Base-by-base conservation (phyloP, 2,888 invertebrate species). In the Teinopalpus imperialis region DNA sequence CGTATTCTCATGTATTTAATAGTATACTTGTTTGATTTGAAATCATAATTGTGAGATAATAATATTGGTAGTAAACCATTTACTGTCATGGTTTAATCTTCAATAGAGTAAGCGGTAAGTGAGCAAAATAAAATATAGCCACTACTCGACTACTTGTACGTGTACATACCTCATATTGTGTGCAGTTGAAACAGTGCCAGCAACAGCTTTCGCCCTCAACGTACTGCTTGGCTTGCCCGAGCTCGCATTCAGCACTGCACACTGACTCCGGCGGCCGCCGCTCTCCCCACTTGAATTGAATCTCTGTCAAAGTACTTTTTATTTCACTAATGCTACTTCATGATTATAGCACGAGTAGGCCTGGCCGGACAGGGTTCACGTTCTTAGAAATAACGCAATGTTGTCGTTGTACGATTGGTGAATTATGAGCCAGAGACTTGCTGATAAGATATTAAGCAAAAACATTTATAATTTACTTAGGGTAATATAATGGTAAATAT, bases 181-280 rank as follows among this genome's bases (percentile, higher is more conserved):
- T 83, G 63, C 98, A 85, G 69, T 85, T 85, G 68, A 83, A 94
- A 81, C 97, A 97, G 74, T 96, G 96, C 97, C 97, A 97, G 76
- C 97, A 97, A 78, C 97, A 97, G 74, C 94, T 95, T 79, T 97
- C 97, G 0, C 97, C 97, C 74, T 97, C 97, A 31, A 97, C 94
- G 79, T 96, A 96, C 76, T 95, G 95, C 87, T 96, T 97, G 49
- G 97, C 97, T 80, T 98, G 97, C 0, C 97, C 97, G 45, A 92
- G 89, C 63, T 93, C 93, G 73, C 98, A 98, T 50, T 96, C 95
- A 52, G 95, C 91, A 76, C 96, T 96, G 90, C 98, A 98, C 32
- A 97, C 95, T 2, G 97, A 97, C 68, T 94, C 94, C 3, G 97
- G 97, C 40, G 95, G 94, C 44, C 91, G 91, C 0, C 92, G 92